Percentiles rank a stretch among this genome's conserved stretches.
phyloP scores from a whole-genome alignment of 2,113 vertebrate genomes.

The Lampris megalopsis region DNA sequence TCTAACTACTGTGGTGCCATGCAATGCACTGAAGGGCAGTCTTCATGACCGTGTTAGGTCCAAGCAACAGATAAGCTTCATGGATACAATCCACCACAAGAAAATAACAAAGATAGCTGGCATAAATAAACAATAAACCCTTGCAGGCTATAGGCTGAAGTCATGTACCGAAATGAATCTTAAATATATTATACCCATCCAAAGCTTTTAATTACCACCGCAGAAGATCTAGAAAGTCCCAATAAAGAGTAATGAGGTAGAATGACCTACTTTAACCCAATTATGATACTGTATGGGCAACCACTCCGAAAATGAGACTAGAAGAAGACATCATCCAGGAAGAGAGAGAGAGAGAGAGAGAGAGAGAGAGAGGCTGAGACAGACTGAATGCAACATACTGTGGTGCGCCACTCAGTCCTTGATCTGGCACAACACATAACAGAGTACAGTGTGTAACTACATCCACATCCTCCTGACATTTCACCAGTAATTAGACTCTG shows the following conservation, averaged over 20 bases:
- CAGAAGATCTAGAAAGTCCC: slow-evolving; percentile 23
- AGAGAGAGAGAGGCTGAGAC: not conserved
- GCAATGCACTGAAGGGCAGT: too few relatives aligned
- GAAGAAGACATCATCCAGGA: not conserved
- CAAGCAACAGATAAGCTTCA: too few relatives aligned
- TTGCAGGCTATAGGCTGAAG: slow-evolving; percentile 1
- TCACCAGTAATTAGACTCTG: slow-evolving; percentile 28
- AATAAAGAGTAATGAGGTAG: slow-evolving; percentile 40
- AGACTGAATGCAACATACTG: slow-evolving; percentile 9
- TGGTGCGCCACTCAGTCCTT: not conserved
- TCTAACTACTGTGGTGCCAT: not conserved
- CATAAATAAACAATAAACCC: not conserved
- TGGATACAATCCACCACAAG: not conserved
- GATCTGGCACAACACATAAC: not conserved
- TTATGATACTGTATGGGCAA: slow-evolving; percentile 19
- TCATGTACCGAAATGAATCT: slow-evolving; percentile 3
- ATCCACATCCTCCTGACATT: slow-evolving; percentile 23
- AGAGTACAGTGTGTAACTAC: not conserved
- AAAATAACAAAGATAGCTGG: not conserved
- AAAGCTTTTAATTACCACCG: slow-evolving; percentile 29
- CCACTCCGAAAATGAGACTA: slow-evolving; percentile 4
- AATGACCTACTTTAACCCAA: slow-evolving; percentile 61
- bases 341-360: slow-evolving; percentile 3
- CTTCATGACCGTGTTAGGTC: too few relatives aligned
- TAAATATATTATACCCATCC: slow-evolving; percentile 14